These are phyloP conservation scores for Zoanthus gigantus DNA, from an alignment of 92 coral and sea anemone species.

Conservation along the genomic window DNA sequence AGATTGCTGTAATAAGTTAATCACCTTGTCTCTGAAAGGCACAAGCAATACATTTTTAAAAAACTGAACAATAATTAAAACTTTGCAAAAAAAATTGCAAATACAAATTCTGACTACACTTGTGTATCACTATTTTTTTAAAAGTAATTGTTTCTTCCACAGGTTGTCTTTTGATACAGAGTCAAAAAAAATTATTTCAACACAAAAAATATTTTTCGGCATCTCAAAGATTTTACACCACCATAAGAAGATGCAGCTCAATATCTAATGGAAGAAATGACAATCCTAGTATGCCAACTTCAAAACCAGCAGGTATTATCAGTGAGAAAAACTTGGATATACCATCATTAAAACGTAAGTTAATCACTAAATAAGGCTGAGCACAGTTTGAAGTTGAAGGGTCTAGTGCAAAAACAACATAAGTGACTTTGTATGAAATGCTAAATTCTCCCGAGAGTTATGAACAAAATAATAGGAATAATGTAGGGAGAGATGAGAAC, in stretches of 20 bases:
- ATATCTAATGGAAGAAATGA: slow-evolving; percentile 16
- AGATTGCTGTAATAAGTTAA: no score
- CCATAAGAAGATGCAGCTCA: slow-evolving; percentile 29
- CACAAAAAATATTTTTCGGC: slow-evolving; percentile 1
- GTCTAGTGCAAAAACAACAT: no score
- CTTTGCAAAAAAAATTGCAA: neutral
- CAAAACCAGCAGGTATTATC: neutral
- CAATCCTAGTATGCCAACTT: neutral
- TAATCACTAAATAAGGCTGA: no score
- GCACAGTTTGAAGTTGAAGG: no score
- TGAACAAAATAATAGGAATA: no score
- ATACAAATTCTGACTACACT: neutral
- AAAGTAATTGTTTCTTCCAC: neutral
- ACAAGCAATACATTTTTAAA: no score
- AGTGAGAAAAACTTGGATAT: neutral
- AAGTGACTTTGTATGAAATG: no score
- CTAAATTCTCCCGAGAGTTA: no score
- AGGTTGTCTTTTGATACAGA: slow-evolving; percentile 37
- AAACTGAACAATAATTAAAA: no score
- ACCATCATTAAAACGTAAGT: slow-evolving; percentile 29
- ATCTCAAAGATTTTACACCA: slow-evolving; percentile 1
- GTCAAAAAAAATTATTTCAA: neutral
- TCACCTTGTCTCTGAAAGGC: no score
- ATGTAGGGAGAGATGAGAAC: no score
- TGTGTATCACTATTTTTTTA: neutral